Conservation (phyloP, 2,888 invertebrate species). For the Brachyptera putata region DNA sequence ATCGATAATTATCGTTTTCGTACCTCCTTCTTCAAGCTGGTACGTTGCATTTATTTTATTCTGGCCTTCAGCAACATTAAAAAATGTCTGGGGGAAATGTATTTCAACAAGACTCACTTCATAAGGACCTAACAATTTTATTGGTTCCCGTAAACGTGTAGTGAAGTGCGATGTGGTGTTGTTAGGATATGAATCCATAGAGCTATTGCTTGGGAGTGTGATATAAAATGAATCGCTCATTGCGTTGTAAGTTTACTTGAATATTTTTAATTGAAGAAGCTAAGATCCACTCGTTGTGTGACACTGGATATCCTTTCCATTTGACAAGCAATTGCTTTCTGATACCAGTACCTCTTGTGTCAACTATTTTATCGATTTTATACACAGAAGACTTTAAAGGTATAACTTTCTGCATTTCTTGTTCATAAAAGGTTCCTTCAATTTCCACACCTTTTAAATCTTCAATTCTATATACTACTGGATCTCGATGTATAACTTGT, state of each 20-base stretch:
- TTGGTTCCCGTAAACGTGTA: slow-evolving; percentile 34
- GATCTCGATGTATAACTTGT: slow-evolving; percentile 30
- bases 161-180: slow-evolving; percentile 36
- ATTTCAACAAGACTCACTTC: slow-evolving; percentile 35
- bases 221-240: slow-evolving; percentile 36
- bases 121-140: slow-evolving; percentile 35
- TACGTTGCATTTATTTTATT: background rate
- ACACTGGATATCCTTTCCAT: slow-evolving; percentile 36
- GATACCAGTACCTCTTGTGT: slow-evolving; percentile 25
- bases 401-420: slow-evolving; percentile 34
- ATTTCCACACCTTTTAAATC: slow-evolving; percentile 35
- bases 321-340: slow-evolving; percentile 33
- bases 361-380: slow-evolving; percentile 35
- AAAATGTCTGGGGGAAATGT: slow-evolving; percentile 29
- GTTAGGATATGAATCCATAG: slow-evolving; percentile 35
- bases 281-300: slow-evolving; percentile 35
- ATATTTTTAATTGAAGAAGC: slow-evolving; percentile 18
- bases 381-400: slow-evolving; percentile 17
- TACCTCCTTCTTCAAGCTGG: background rate
- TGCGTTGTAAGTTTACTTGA: slow-evolving; percentile 26
- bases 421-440: slow-evolving; percentile 35
- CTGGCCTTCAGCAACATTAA: background rate
- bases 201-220: slow-evolving; percentile 35
- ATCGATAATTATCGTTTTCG: background rate
- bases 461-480: slow-evolving; percentile 36